A percentile compares a stretch with the other conserved stretches of the same genome.
These are phyloP conservation scores for Nomada fucata DNA, from an alignment of 2,888 invertebrate species.

Conservation along the genomic window DNA sequence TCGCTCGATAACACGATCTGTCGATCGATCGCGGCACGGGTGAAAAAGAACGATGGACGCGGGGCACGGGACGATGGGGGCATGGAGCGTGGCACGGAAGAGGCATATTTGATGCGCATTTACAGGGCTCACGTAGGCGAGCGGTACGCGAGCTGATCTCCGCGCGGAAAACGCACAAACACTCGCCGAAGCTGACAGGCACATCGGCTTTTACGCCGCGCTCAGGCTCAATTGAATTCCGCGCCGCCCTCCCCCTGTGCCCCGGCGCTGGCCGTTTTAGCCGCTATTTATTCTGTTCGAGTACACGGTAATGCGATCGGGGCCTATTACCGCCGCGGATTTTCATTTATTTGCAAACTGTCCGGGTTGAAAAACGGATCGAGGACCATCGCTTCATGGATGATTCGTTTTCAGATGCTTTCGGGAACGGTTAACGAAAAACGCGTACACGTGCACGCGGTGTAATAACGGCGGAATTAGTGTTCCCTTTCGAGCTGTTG, in stretches of 20 bases:
- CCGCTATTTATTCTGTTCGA: slow-evolving; percentile 68
- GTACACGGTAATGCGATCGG: slow-evolving; percentile 69
- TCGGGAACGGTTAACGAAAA: neutral
- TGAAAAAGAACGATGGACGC: neutral
- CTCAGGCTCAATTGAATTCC: slow-evolving; percentile 58
- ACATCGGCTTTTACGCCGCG: slow-evolving; percentile 60
- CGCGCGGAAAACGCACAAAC: slow-evolving; percentile 55
- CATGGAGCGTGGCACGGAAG: slow-evolving; percentile 42
- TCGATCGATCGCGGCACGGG: slow-evolving; percentile 5
- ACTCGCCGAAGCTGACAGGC: slow-evolving; percentile 30
- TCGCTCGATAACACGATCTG: slow-evolving; percentile 49
- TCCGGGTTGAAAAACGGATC: slow-evolving; percentile 53
- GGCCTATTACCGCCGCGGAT: slow-evolving; percentile 62
- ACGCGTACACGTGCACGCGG: neutral
- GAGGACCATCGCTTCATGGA: slow-evolving; percentile 41
- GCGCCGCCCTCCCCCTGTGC: slow-evolving; percentile 9
- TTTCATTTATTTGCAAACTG: slow-evolving; percentile 67
- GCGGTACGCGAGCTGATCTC: slow-evolving; percentile 14
- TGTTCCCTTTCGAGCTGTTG: too few relatives aligned
- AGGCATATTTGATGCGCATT: slow-evolving; percentile 73
- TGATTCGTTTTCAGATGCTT: slow-evolving; percentile 32
- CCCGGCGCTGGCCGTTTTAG: slow-evolving; percentile 58
- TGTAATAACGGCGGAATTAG: neutral
- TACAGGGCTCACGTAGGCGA: slow-evolving; percentile 54
- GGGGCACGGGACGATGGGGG: neutral